Base-by-base conservation (phyloP, 1,140 invertebrate species). In the Drosophila rufa region DNA sequence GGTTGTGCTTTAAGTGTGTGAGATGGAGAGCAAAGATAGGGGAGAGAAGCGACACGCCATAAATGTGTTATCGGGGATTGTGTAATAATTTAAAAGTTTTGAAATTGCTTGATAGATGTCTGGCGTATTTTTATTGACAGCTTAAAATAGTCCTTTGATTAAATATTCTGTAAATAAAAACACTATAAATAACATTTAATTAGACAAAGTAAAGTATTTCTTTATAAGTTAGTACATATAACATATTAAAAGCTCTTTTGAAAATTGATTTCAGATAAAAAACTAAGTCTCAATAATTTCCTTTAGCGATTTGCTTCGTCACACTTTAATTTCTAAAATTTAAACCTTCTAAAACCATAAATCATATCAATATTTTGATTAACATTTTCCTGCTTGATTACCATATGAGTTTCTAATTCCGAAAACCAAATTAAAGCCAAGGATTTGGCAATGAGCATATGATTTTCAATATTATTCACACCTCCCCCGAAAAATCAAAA, bases 11-110 rank as follows among this genome's bases (percentile, higher is more conserved):
- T 57, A 43, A 53, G 17, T 46, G 56, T 40, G 56, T 40, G 17
- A 36, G 14, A 19, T 51, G 7, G n/a, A 67, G 47, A 76, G 33
- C 3, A 36, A 70, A 42, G 47, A 71, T 55, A 61, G n/a, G 11
- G 55, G 5, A 58, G 50, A 46, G 12, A 33, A 33, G 51, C 45
- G 22, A 48, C 69, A 50, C 19, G 17, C 36, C 47, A 51, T 57
- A 75, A 50, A 70, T 62, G 33, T 69, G 74, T 69, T 77, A 61
- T 77, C 50, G 55, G 17, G 50, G n/a, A 50, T 59, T 71, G n/a
- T 59, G 38, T 58, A 73, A 73, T 59, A 73, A 50, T 48, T 70
- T 58, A 50, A 50, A 22, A n/a, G 27, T 15, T 9, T 12, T 2
- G 1, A 27, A 55, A 48, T 25, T 38, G 14, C 15, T 55, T 30